Base-by-base conservation (phyloP, 2,888 invertebrate genomes). In the Ephialtes manifestator region DNA sequence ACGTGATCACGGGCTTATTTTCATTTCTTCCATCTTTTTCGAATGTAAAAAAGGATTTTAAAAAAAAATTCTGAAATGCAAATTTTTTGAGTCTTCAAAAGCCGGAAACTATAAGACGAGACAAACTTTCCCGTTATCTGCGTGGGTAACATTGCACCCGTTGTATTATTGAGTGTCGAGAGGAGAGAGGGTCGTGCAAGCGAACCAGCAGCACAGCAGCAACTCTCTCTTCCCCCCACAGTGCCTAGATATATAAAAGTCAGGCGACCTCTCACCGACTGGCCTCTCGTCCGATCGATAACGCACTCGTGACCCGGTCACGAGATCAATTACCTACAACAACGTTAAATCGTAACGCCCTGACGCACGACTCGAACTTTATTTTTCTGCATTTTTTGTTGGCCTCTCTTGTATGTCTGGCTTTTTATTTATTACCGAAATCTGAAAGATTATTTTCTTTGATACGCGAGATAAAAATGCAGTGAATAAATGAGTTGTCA, bases 221-320 rank as follows among this genome's bases (percentile, higher is more conserved):
- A 10, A 39, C 20, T 20, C 35, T 20, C 43, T 43, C 10, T 65
- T 4, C 65, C 39, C 39, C 20, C 20, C 65, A 39, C 65, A 65
- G 20, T 39, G 65, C 65, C 65, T 65, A 65, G 65, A 39, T 65
- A 65, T 65, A 65, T 68, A 81, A 81, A 83, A 86, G 81, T 83
- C 74, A 83, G 77, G 63, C 78, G 55, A 84, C 71, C 76, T 67
- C 53, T 39, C 75, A 68, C 60, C 76, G 74, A 48, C 35, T 39
- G 75, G 75, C 63, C 75, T 80, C 72, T 71, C 75, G 65, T 28
- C 53, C 81, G 85, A 88, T 87, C 88, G 86, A 87, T 88, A 86
- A 84, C 77, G 74, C 83, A 84, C 81, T 82, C 83, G 81, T 85
- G 88, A 88, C 87, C 87, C 80, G 88, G 88, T 88, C 88, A 88